These are phyloP conservation scores for Eupeodes corollae DNA, from an alignment of 1,140 invertebrate species.

Conservation along the genomic window DNA sequence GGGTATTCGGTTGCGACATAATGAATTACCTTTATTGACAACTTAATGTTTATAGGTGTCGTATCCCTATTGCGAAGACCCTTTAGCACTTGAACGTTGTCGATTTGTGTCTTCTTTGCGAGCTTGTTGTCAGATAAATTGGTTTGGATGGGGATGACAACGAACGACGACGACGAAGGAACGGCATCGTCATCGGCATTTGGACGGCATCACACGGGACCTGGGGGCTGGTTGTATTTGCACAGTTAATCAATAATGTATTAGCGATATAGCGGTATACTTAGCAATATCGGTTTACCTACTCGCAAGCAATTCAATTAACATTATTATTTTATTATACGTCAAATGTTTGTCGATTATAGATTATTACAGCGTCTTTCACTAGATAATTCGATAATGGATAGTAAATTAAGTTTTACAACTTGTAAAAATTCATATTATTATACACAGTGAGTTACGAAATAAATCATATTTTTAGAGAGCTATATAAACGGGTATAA, in stretches of 20 bases:
- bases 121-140: not conserved
- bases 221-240: slow-evolving; percentile 5
- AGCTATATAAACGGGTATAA: too few relatives aligned
- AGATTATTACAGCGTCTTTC: not conserved
- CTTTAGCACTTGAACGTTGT: too few relatives aligned
- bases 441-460: too few relatives aligned
- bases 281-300: slow-evolving; percentile 12
- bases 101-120: too few relatives aligned
- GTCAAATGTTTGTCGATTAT: slow-evolving; percentile 2
- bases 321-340: slow-evolving; percentile 18
- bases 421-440: not conserved
- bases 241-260: slow-evolving; percentile 25
- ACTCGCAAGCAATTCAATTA: slow-evolving; percentile 11
- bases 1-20: slow-evolving; percentile 32
- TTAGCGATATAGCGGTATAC: slow-evolving; percentile 5
- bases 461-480: too few relatives aligned
- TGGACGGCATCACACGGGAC: slow-evolving; percentile 13
- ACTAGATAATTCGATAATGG: not conserved
- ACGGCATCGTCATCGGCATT: not conserved
- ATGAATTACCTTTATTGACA: slow-evolving; percentile 38
- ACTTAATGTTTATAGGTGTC: slow-evolving; percentile 35
- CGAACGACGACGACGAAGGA: slow-evolving; percentile 18
- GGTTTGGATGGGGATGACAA: slow-evolving; percentile 8
- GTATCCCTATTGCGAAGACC: not conserved
- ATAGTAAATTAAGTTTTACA: slow-evolving; percentile 28